Evolutionary conservation across 2,797 vertebrate species (phyloP), one percentile per base, ranked within the genome.

Genomic region (Numenius phaeopus): DNA sequence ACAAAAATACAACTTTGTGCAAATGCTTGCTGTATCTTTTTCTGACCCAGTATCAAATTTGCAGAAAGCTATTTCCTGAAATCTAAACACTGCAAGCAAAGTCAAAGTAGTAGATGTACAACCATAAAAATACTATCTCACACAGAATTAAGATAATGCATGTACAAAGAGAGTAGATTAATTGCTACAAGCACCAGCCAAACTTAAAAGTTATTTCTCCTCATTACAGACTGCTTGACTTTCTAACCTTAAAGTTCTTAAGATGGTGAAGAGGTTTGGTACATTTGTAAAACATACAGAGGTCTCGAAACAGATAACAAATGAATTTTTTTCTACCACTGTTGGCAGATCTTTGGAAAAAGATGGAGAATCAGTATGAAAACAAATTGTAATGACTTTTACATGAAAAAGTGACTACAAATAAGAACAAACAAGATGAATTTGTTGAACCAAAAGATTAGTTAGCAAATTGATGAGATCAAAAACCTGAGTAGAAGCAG

Each of bases 401-500:
- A 89, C 81, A 91, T 64, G 71, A 83, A 65, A 84, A 94, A 92
- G 27, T 3, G 13, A 83, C 44, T 82, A 77, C 29, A 52, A 40
- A 14, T 58, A 77, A 64, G 42, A 94, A 95, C 72, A 89, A 96
- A 89, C 64, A 92, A 94, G 40, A 95, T 81, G 61, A 57, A 86
- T 89, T 83, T 61, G 57, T 59, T 57, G 66, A 67, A 92, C 15
- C 47, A 47, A 91, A 95, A 40, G 37, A 67, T 83, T 65, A 84
- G 66, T 47, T 59, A 83, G 49, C 30, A 88, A 91, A 93, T 23
- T 72, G 40, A 79, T 78, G 75, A 93, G 73, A 95, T 85, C 62
- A 91, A 85, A 96, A 95, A 96, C 94, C 90, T 93, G 95, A 71
- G 87, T 24, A 91, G 87, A 19, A 89, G 87, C 69, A 93, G 90